Evolutionary conservation across 2,888 invertebrate genomes (phyloP), one percentile per base, ranked within the genome.

Genomic region (Strigamia transsilvanica): DNA sequence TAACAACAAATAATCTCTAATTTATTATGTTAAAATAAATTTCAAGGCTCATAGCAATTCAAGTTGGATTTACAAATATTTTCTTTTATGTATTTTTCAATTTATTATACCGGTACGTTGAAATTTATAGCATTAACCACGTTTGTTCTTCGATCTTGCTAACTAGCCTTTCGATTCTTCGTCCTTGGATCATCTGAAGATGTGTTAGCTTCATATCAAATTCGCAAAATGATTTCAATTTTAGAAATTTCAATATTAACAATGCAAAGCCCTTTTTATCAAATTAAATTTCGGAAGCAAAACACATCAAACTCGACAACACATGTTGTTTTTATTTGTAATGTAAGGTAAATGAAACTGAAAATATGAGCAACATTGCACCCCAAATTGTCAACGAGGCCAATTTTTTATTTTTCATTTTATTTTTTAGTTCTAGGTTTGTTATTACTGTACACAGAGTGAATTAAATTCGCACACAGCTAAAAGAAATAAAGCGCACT

Each of bases 371-470:
- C 56, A 56, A 56, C 56, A 18, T 56, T 56, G 56, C 56, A 56
- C 46, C 56, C 56, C 18, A 7, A 56, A 56, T 56, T 18, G 56
- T 56, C 56, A 56, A 56, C 56, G 56, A 56, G 18, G 9, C 18
- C 78, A 18, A 10, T 77, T 77, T 77, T 56, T 56, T 56, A 21
- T 9, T 46, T 46, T 46, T 46, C 15, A 13, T 73, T 32, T 73
- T n/a, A 18, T 77, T 77, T 34, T 77, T 34, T 38, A 34, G 78
- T 77, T 34, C 18, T 56, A 18, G 18, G 56, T 56, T 56, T 56
- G 78, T 18, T 27, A 77, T 38, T 77, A 27, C 78, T 77, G 78
- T 77, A 77, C 78, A 77, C 38, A 77, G 18, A 77, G 78, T 77
- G 56, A 56, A 56, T 56, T 56, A 56, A 56, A 56, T 56, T 56